Conservation (phyloP, 23 tunicate genomes). For the Trididemnum clinides region DNA sequence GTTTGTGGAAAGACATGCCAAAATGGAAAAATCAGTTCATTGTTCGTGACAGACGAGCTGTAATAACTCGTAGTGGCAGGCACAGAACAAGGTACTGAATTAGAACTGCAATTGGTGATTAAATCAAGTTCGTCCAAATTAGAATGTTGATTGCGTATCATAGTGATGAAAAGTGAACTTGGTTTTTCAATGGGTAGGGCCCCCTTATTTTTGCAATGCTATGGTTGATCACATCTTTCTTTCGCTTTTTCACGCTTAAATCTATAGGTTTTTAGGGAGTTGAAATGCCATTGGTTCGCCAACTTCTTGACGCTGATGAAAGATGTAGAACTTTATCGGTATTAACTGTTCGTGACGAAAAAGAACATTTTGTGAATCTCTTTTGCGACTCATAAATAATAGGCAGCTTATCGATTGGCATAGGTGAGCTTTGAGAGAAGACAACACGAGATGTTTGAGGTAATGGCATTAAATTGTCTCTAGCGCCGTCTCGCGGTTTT, state of each 20-base stretch:
- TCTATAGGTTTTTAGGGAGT: neutral
- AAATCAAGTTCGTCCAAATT: no score
- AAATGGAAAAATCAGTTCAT: no score
- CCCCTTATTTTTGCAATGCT: conserved; percentile 4
- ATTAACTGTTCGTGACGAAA: neutral
- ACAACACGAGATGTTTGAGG: neutral
- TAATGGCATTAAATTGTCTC: neutral
- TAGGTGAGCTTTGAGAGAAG: neutral
- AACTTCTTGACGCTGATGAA: neutral
- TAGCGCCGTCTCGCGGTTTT: neutral
- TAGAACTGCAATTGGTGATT: no score
- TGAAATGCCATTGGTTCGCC: neutral
- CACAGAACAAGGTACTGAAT: no score
- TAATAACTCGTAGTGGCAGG: no score
- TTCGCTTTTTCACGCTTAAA: neutral
- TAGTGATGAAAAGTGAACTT: no score
- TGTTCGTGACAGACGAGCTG: no score
- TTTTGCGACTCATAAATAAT: no score
- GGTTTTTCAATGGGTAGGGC: no score
- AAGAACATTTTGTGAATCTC: neutral
- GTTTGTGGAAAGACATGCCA: no score
- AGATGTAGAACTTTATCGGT: neutral
- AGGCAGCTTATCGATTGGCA: no score
- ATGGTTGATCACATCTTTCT: neutral
- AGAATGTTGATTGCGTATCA: no score